These are phyloP conservation scores for Cochlearius cochlearius DNA, from an alignment of 2,113 vertebrate genomes.

Conservation along the genomic window DNA sequence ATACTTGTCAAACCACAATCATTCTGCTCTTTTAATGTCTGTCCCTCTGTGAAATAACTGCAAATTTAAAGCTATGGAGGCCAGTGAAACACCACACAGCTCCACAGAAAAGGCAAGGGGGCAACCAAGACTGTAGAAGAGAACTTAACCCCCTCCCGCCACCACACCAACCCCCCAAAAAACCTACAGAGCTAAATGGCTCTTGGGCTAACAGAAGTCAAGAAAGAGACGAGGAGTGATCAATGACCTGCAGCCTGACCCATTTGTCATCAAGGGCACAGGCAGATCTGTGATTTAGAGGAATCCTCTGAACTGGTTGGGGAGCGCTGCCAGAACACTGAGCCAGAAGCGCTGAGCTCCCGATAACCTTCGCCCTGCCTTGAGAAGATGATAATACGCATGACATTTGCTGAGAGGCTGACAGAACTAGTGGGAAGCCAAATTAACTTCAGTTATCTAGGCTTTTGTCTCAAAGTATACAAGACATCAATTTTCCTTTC, in stretches of 20 bases:
- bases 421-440: not conserved
- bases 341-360: not conserved
- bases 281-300: not conserved
- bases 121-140: not conserved
- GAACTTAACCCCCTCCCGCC: rapidly evolving
- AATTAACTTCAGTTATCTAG: not conserved
- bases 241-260: not conserved
- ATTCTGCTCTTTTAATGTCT: not conserved
- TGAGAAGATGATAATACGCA: not conserved
- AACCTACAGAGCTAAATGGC: not conserved
- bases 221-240: not conserved
- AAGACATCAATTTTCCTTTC: not conserved
- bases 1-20: not conserved
- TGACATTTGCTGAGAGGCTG: not conserved
- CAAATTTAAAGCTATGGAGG: not conserved
- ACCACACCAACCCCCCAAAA: not conserved
- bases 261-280: not conserved
- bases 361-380: not conserved
- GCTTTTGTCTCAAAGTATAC: not conserved
- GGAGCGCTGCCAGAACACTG: not conserved
- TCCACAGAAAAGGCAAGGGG: not conserved
- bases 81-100: not conserved
- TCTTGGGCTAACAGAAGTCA: not conserved
- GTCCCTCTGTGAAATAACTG: not conserved
- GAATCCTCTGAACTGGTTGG: not conserved